Evolutionary conservation across 2,888 invertebrate species (phyloP).

Genomic region (Smittia aterrima): DNA sequence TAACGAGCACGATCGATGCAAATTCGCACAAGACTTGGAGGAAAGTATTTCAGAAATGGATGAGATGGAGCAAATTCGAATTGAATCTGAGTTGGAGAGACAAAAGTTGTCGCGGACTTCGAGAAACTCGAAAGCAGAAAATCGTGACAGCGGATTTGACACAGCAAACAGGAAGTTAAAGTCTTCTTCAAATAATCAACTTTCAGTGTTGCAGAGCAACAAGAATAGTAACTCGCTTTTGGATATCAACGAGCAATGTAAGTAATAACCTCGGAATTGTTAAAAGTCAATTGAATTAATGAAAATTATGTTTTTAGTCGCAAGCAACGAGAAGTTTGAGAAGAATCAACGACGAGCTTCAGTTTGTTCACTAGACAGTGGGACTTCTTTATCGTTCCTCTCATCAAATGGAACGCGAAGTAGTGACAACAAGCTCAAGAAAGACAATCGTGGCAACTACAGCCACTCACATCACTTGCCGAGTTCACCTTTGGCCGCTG

Average conservation of each 20-base stretch:
- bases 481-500: constrained; percentile 1
- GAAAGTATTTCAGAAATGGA: constrained; percentile 98
- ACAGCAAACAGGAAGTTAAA: constrained; percentile 60
- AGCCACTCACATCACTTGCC: constrained; percentile 9
- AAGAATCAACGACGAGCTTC: constrained; percentile 86
- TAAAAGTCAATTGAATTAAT: background rate
- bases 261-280: constrained; percentile 50
- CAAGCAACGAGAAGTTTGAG: constrained; percentile 52
- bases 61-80: constrained; percentile 94
- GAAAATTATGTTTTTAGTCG: background rate
- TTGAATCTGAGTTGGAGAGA: constrained; percentile 88
- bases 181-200: constrained; percentile 15
- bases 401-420: constrained; percentile 49
- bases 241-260: constrained; percentile 92
- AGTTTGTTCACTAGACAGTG: constrained; percentile 92
- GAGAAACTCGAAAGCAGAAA: constrained; percentile 53
- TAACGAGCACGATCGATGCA: constrained; percentile 96
- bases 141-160: constrained; percentile 90
- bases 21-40: constrained; percentile 96
- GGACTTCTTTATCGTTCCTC: constrained; percentile 91
- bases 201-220: constrained; percentile 61
- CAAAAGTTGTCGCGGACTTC: constrained; percentile 65
- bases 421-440: constrained; percentile 22
- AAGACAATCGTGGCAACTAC: background rate
- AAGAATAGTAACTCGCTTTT: constrained; percentile 91